A percentile compares a stretch with the other conserved stretches of the same genome.
Conservation (phyloP, 2,797 vertebrate genomes). For the Brachyrhaphis roseni region DNA sequence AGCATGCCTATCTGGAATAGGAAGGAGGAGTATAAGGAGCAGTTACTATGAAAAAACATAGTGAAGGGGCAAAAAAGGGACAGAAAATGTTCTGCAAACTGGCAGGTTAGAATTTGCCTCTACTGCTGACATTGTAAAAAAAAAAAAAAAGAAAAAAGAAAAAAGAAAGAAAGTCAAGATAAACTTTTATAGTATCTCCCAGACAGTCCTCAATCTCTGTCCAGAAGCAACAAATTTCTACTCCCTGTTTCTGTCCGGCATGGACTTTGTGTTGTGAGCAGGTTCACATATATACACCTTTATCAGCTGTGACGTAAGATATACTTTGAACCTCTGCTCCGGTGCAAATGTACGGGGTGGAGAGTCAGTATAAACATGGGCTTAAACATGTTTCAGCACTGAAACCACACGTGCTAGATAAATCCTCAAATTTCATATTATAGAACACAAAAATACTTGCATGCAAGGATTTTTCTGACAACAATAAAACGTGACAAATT, state of each 20-base stretch:
- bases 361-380: background rate
- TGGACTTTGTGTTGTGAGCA: constrained; percentile 62
- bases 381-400: background rate
- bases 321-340: constrained; percentile 72
- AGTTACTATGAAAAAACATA: background rate
- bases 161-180: background rate
- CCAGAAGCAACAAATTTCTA: background rate
- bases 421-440: background rate
- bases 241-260: background rate
- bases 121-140: background rate
- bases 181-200: constrained; percentile 8
- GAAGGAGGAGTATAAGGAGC: background rate
- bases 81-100: background rate
- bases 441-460: no score
- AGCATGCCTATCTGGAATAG: background rate
- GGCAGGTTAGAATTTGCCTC: background rate
- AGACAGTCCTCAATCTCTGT: background rate
- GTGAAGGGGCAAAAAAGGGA: background rate
- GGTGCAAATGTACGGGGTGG: constrained; percentile 13
- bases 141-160: background rate
- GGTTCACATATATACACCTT: constrained; percentile 31
- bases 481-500: background rate
- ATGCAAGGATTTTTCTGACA: background rate
- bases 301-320: constrained; percentile 67
- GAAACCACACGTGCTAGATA: background rate